phyloP scores from a whole-genome alignment of 2,113 vertebrate genomes.

The Serinus canaria region DNA sequence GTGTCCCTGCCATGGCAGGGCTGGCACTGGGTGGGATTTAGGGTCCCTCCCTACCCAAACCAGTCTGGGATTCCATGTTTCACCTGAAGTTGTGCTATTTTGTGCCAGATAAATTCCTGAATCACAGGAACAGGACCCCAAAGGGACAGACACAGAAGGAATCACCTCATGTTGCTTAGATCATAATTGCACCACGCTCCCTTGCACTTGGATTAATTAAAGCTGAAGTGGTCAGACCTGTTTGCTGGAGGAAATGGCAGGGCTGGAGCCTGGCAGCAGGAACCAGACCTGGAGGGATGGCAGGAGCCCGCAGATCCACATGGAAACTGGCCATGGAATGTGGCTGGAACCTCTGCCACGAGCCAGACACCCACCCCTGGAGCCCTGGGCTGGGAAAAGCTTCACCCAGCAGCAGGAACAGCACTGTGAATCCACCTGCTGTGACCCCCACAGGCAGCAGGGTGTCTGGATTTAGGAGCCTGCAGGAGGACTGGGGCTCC shows the following conservation, averaged over 20 bases:
- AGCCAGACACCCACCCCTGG: background rate
- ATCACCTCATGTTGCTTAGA: background rate
- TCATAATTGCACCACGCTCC: background rate
- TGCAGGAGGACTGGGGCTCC: background rate
- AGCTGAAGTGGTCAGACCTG: background rate
- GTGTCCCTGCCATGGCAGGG: no score
- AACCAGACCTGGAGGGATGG: background rate
- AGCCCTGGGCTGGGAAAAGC: background rate
- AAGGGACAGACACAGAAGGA: background rate
- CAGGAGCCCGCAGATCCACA: background rate
- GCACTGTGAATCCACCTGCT: background rate
- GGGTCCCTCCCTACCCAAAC: rapidly evolving
- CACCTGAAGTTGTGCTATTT: background rate
- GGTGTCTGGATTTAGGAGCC: background rate
- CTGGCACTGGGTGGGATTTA: rapidly evolving
- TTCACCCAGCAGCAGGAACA: background rate
- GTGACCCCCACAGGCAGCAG: rapidly evolving
- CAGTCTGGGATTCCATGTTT: background rate
- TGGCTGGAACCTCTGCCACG: background rate
- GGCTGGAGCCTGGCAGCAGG: background rate
- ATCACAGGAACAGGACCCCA: background rate
- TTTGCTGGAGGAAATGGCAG: background rate
- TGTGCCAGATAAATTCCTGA: background rate
- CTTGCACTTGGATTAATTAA: background rate
- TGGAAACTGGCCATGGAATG: background rate